A percentile compares a stretch with the other conserved stretches of the same genome.
These are phyloP conservation scores for Troides oblongomaculatus DNA, from an alignment of 2,888 invertebrate genomes.

Conservation along the genomic window DNA sequence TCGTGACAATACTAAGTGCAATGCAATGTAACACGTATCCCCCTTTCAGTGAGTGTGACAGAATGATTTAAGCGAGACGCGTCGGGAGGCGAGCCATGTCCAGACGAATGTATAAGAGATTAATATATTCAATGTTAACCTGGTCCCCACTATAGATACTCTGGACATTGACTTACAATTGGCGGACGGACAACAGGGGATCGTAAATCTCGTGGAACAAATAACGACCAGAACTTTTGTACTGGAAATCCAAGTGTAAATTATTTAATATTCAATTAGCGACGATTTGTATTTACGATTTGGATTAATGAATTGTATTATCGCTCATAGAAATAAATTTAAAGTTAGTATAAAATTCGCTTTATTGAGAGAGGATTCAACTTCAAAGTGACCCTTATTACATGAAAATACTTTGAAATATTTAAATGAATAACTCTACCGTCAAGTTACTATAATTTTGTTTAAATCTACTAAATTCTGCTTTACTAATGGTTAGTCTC, in stretches of 20 bases:
- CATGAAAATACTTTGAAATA: no score
- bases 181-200: slow-evolving; percentile 11
- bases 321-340: no score
- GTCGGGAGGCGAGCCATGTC: slow-evolving; percentile 29
- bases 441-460: no score
- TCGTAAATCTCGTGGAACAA: slow-evolving; percentile 22
- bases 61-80: slow-evolving; percentile 32
- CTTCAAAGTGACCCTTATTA: no score
- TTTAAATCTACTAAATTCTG: no score
- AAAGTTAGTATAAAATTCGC: no score
- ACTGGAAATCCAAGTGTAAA: slow-evolving; percentile 8
- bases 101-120: slow-evolving; percentile 32
- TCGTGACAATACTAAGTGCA: slow-evolving; percentile 26
- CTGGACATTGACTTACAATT: slow-evolving; percentile 29
- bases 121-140: slow-evolving; percentile 29
- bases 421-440: no score
- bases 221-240: not conserved
- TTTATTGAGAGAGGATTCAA: no score
- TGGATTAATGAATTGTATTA: no score
- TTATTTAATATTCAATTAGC: not conserved
- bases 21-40: slow-evolving; percentile 21
- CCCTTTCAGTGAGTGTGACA: slow-evolving; percentile 22
- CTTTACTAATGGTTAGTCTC: no score
- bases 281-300: not conserved
- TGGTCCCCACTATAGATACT: slow-evolving; percentile 19